Percentiles rank a stretch among this genome's conserved stretches.
These are phyloP conservation scores for Oostethus manadensis DNA, from an alignment of 2,113 vertebrate species.

Conservation along the genomic window DNA sequence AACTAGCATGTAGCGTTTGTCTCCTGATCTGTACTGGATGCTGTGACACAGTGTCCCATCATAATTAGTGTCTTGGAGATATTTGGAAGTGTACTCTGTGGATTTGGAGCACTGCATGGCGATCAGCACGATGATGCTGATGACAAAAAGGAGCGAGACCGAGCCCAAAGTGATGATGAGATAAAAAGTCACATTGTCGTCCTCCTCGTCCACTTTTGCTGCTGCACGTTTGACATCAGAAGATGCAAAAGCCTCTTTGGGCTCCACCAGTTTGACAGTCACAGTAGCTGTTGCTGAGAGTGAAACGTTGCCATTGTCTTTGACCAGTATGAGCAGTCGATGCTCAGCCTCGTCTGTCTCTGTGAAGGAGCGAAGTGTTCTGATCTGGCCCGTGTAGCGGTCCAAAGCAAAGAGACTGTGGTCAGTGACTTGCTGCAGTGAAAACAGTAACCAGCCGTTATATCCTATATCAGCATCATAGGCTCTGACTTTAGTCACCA, in stretches of 20 bases:
- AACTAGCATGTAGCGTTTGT: no score
- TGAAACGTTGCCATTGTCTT: not conserved
- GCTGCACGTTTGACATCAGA: not conserved
- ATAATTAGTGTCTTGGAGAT: no score
- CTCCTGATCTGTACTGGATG: no score
- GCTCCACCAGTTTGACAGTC: slow-evolving; percentile 1
- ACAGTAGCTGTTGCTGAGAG: not conserved
- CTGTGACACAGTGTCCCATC: no score
- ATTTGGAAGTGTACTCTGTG: no score
- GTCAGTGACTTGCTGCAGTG: no score
- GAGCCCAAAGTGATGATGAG: slow-evolving; percentile 41
- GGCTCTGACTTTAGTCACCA: not conserved
- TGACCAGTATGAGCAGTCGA: not conserved
- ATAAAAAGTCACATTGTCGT: slow-evolving; percentile 28
- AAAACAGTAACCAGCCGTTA: no score
- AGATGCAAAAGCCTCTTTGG: slow-evolving; percentile 26
- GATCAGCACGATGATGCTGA: slow-evolving; percentile 38
- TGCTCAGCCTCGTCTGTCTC: slow-evolving; percentile 4
- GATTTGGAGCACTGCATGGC: no score
- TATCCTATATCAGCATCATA: not conserved
- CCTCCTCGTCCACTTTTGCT: slow-evolving; percentile 9
- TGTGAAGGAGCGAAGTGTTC: slow-evolving; percentile 1
- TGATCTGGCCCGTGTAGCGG: slow-evolving; percentile 2
- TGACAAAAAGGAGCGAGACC: slow-evolving; percentile 40
- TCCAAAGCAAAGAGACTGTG: slow-evolving; percentile 1